Conservation (phyloP, 1,140 invertebrate species). For the Cotesia glomerata region DNA sequence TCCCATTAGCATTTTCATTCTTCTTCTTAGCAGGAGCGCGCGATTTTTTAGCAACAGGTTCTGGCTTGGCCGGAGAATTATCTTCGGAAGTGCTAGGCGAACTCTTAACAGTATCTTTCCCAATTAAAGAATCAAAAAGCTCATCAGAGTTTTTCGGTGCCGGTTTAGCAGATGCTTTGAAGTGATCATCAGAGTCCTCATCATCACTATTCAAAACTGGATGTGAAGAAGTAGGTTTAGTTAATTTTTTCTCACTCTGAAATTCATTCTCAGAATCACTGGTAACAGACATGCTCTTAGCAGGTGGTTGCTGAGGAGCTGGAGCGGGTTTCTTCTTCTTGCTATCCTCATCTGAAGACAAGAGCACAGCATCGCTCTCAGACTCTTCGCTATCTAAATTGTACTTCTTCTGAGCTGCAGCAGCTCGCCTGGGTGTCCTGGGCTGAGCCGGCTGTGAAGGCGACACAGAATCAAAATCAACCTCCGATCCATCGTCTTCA, state of each 20-base stretch:
- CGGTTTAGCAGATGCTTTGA: slow-evolving; percentile 5
- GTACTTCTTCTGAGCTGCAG: slow-evolving; percentile 50
- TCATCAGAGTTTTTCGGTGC: slow-evolving; percentile 55
- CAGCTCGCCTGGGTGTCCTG: slow-evolving; percentile 33
- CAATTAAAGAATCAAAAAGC: slow-evolving; percentile 57
- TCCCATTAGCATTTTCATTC: slow-evolving; percentile 51
- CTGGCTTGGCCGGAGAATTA: slow-evolving; percentile 42
- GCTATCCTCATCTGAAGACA: slow-evolving; percentile 41
- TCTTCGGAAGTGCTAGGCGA: slow-evolving; percentile 42
- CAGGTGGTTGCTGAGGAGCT: not conserved
- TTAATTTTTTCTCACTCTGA: slow-evolving; percentile 46
- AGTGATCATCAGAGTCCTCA: slow-evolving; percentile 16
- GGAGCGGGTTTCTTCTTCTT: slow-evolving; percentile 27
- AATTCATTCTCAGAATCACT: slow-evolving; percentile 56
- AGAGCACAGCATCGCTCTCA: slow-evolving; percentile 38
- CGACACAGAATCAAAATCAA: slow-evolving; percentile 55
- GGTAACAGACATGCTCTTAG: slow-evolving; percentile 19
- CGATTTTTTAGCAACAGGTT: slow-evolving; percentile 26
- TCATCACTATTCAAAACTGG: slow-evolving; percentile 11
- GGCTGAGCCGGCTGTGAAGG: slow-evolving; percentile 46
- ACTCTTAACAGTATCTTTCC: slow-evolving; percentile 39
- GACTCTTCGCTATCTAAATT: slow-evolving; percentile 43
- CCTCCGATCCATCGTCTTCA: slow-evolving; percentile 35
- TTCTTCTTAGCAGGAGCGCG: slow-evolving; percentile 52
- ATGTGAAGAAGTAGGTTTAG: not conserved